Evolutionary conservation across 2,797 vertebrate genomes (phyloP), one percentile per base, ranked within the genome.

Genomic region (Myiotriccus ornatus): DNA sequence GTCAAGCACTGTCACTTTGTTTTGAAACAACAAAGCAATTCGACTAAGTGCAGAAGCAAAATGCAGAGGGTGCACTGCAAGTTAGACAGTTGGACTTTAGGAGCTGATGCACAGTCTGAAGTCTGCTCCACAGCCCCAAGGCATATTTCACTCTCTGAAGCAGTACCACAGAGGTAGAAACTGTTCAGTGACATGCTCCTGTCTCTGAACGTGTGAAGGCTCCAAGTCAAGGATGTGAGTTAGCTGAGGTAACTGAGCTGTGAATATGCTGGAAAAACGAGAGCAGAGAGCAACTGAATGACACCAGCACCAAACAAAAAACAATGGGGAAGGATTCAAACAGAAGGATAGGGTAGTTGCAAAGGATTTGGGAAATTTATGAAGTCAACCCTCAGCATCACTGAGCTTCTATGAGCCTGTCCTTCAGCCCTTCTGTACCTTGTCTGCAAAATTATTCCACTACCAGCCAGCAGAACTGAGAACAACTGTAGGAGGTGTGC

Each of bases 241-340:
- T 52, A 80, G 83, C 55, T 34, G 56, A 95, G 49, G 41, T 44
- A 87, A 88, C 69, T n/a, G 49, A 89, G 64, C 71, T 93, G 82
- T 59, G 82, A 88, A 59, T 32, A 83, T 0, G 0, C 32, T 18
- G 44, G 68, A 74, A 53, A 80, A 91, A 73, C 0, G 0, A 46
- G 30, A 92, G 60, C 46, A 63, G 17, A 79, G 60, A 63, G 39
- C 35, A 90, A 79, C 25, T 59, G 34, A 82, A 46, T 44, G 56
- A 85, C 41, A 63, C 12, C 9, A 27, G 32, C 44, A 87, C 20
- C 46, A 75, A 84, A 60, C 7, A 56, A 60, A 49, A 25, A 75
- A 49, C 18, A 71, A 5, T 2, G 21, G 21, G 32, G 24, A 12
- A 62, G 59, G 37, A 79, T 43, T 78, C 63, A 52, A 83, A 76